Percentiles rank a stretch among this genome's conserved stretches.
Evolutionary conservation across 2,888 invertebrate genomes (phyloP).

Genomic region (Gortyna flavago): DNA sequence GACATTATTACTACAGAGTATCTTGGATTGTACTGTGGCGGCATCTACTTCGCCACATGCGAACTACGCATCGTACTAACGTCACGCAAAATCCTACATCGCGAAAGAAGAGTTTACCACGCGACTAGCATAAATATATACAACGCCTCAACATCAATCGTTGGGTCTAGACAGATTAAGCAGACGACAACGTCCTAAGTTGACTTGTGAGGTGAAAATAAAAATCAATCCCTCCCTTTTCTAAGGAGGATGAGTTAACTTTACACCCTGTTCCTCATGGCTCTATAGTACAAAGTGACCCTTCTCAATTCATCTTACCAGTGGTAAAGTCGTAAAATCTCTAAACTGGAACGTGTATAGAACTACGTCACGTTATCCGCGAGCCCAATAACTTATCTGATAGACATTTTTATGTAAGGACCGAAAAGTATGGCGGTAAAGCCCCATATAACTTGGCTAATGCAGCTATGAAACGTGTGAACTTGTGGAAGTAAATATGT

Average conservation of each 20-base stretch:
- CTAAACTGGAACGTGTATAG: conserved; percentile 63
- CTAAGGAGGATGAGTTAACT: background rate
- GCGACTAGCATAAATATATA: background rate
- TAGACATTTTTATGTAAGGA: conserved; percentile 63
- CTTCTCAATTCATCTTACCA: conserved; percentile 12
- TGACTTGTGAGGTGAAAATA: background rate
- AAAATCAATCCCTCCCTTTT: background rate
- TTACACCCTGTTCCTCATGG: too few species aligned
- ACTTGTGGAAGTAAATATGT: conserved; percentile 16
- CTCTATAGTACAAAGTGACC: background rate
- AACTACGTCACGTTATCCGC: conserved; percentile 58
- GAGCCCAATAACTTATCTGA: conserved; percentile 65
- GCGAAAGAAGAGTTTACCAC: background rate
- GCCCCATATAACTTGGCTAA: conserved; percentile 30
- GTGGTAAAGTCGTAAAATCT: conserved; percentile 50
- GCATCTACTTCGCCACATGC: too few species aligned
- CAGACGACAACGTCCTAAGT: background rate
- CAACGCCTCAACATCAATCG: background rate
- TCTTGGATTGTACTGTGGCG: background rate
- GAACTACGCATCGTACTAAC: background rate
- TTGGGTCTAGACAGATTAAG: too few species aligned
- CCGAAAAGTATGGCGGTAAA: conserved; percentile 43
- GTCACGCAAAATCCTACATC: background rate
- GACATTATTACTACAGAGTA: background rate
- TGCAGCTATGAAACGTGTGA: conserved; percentile 51